Conservation (phyloP, 2,797 vertebrate species). For the Phalanger gymnotis region DNA sequence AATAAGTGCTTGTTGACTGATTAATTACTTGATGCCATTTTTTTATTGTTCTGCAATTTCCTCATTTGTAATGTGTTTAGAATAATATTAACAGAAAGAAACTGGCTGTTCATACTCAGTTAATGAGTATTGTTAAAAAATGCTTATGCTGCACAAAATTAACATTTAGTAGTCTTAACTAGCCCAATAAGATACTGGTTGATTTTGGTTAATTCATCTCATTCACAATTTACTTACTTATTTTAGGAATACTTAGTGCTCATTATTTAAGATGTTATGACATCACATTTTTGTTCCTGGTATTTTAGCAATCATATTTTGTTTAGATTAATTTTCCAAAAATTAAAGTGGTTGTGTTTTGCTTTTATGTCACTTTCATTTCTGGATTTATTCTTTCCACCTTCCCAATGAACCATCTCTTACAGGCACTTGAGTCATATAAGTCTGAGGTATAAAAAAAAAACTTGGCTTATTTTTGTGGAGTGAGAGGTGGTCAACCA, state of each 20-base stretch:
- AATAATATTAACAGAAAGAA: conserved; percentile 4
- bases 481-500: background rate
- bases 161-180: conserved; percentile 35
- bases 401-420: background rate
- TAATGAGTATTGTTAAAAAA: conserved; percentile 31
- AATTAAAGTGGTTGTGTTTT: conserved; percentile 25
- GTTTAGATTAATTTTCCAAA: conserved; percentile 24
- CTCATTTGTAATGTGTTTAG: background rate
- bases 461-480: background rate
- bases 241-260: conserved; percentile 33
- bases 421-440: no score
- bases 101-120: background rate
- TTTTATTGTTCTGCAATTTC: background rate
- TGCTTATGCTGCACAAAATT: background rate
- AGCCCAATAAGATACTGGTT: background rate
- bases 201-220: conserved; percentile 44
- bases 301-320: conserved; percentile 33
- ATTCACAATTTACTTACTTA: conserved; percentile 35
- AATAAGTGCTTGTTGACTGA: background rate
- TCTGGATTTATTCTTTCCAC: background rate
- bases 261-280: conserved; percentile 16
- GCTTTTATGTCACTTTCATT: background rate
- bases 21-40: background rate
- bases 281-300: conserved; percentile 19
- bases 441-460: background rate